These are phyloP conservation scores for Phalacrocorax carbo DNA, from an alignment of 2,113 vertebrate genomes.

Conservation along the genomic window DNA sequence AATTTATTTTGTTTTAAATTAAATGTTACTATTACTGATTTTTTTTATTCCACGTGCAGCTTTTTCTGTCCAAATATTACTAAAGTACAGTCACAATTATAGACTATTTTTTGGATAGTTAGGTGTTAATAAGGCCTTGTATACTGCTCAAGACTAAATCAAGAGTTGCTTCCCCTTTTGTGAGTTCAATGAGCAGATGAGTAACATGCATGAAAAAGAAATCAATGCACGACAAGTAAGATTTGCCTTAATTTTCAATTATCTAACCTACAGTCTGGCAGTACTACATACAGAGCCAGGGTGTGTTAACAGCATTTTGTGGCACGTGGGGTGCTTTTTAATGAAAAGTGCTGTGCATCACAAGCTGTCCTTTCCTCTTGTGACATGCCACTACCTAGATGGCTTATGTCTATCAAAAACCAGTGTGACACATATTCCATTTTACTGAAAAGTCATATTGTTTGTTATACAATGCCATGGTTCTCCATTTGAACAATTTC, in stretches of 20 bases:
- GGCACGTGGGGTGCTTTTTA: background rate
- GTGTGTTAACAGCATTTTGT: background rate
- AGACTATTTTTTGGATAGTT: background rate
- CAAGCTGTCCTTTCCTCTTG: slow-evolving; percentile 57
- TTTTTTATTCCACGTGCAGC: background rate
- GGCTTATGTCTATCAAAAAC: slow-evolving; percentile 3
- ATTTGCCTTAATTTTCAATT: background rate
- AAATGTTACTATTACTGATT: background rate
- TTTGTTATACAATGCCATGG: background rate
- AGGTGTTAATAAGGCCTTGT: background rate
- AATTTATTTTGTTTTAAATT: slow-evolving; percentile 5
- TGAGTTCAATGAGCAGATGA: background rate
- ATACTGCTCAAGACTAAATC: background rate
- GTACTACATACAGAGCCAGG: background rate
- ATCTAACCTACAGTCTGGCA: background rate
- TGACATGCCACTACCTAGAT: slow-evolving; percentile 48
- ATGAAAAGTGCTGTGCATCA: background rate
- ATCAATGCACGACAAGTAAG: background rate
- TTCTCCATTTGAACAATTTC: background rate
- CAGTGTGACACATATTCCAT: background rate
- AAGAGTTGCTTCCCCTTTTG: background rate
- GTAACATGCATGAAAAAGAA: background rate
- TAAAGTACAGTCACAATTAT: background rate
- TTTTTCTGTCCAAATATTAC: background rate
- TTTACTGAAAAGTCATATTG: slow-evolving; percentile 38